A percentile compares a stretch with the other conserved stretches of the same genome.
Conservation (phyloP, 2,797 vertebrate species). For the Myoxocephalus aenaeus region DNA sequence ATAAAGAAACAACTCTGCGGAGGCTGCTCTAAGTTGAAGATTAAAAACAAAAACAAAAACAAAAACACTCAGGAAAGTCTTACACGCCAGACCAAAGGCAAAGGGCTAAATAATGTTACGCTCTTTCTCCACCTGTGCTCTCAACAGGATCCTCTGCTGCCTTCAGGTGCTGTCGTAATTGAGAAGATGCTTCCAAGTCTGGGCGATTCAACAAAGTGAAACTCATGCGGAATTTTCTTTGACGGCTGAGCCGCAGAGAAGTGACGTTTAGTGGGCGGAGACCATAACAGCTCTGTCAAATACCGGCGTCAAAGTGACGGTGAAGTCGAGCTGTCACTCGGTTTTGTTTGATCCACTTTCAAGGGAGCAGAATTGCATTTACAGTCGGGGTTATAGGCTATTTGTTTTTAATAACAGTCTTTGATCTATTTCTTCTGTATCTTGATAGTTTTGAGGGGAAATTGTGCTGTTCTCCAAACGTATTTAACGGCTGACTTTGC, state of each 20-base stretch:
- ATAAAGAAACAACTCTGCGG: neutral
- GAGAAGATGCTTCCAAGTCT: neutral
- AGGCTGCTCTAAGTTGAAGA: constrained; percentile 25
- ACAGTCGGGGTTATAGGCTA: too few species aligned
- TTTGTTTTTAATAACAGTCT: neutral
- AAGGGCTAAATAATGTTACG: constrained; percentile 4
- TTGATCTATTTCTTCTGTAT: neutral
- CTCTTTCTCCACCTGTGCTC: constrained; percentile 3
- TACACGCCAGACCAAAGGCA: constrained; percentile 21
- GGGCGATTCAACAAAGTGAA: constrained; percentile 33
- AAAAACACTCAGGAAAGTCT: neutral
- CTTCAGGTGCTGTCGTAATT: constrained; percentile 63
- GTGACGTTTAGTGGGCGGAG: constrained; percentile 76
- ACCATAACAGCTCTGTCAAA: constrained; percentile 18
- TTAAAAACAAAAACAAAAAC: neutral
- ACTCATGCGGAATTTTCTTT: constrained; percentile 23
- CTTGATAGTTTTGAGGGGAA: neutral
- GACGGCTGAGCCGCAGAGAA: constrained; percentile 51
- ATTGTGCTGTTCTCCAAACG: neutral
- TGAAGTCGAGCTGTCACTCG: constrained; percentile 19
- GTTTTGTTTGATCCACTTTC: neutral
- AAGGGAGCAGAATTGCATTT: neutral
- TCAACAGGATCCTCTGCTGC: constrained; percentile 35
- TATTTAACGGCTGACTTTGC: neutral
- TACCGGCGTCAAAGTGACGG: constrained; percentile 6